Evolutionary conservation across 2,797 vertebrate species (phyloP).

Genomic region (Gorsachius magnificus): DNA sequence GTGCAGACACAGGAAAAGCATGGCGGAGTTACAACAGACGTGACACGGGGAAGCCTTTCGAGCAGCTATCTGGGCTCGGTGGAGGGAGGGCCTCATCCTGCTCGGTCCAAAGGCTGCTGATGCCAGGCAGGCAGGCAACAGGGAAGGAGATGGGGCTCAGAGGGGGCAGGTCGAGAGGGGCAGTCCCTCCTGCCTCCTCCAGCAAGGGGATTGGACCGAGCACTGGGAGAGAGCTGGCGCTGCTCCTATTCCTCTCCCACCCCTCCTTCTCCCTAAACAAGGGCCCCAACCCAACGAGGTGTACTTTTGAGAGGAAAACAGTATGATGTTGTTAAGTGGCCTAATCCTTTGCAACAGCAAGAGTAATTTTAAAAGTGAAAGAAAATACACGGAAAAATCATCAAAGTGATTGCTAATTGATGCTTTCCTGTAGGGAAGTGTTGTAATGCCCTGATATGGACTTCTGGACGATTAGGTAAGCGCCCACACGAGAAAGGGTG

Average conservation of each 20-base stretch:
- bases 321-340: background rate
- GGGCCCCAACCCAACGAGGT: background rate
- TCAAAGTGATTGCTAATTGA: background rate
- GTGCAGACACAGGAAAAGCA: conserved; percentile 72
- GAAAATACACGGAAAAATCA: background rate
- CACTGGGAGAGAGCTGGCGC: background rate
- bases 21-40: conserved; percentile 29
- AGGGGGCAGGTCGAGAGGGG: background rate
- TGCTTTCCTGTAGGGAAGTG: background rate
- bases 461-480: background rate
- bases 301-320: background rate
- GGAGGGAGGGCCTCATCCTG: background rate
- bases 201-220: background rate
- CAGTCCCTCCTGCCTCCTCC: background rate
- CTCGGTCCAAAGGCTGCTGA: background rate
- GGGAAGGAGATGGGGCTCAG: background rate
- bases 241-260: background rate
- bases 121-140: background rate
- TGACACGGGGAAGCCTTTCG: conserved; percentile 57
- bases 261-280: background rate
- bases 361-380: background rate
- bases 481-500: background rate
- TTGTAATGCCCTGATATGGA: background rate
- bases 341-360: background rate
- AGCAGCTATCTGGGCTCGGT: background rate